These are phyloP conservation scores for Calosoma granatense DNA, from an alignment of 1,140 invertebrate species.

Conservation along the genomic window DNA sequence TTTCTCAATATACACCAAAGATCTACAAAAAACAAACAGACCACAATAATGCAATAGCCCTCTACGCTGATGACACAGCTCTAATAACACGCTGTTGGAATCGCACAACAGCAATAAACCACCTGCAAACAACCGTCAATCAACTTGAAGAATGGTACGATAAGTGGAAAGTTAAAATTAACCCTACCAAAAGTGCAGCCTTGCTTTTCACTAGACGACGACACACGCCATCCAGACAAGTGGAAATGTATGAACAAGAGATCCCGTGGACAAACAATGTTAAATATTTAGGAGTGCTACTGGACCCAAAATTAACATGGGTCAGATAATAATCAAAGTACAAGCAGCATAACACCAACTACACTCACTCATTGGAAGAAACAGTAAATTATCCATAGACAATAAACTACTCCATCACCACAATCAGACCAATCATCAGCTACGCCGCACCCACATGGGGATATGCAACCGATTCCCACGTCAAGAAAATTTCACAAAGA, in stretches of 20 bases:
- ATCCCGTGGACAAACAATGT: slow-evolving; percentile 14
- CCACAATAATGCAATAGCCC: slow-evolving; percentile 13
- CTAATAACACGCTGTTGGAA: slow-evolving; percentile 10
- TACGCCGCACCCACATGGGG: slow-evolving; percentile 15
- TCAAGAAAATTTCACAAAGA: slow-evolving; percentile 17
- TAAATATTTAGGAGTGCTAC: slow-evolving; percentile 17
- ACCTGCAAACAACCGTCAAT: slow-evolving; percentile 12
- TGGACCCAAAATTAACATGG: slow-evolving; percentile 14
- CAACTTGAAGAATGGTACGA: slow-evolving; percentile 15
- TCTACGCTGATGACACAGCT: slow-evolving; percentile 24
- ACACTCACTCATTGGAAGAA: neutral
- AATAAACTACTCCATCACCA: slow-evolving; percentile 13
- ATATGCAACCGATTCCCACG: slow-evolving; percentile 8
- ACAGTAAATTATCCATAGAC: slow-evolving; percentile 5
- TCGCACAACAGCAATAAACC: neutral
- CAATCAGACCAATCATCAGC: slow-evolving; percentile 13
- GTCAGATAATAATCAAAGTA: neutral
- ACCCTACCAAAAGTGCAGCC: slow-evolving; percentile 19
- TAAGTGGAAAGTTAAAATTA: slow-evolving; percentile 21
- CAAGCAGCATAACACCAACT: neutral
- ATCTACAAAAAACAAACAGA: slow-evolving; percentile 15
- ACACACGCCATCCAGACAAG: neutral
- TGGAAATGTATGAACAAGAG: neutral
- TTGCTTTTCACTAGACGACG: slow-evolving; percentile 10
- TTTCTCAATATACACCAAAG: slow-evolving; percentile 18